Conservation (phyloP, 35 echinoderm and acorn worm species). For the Anneissia japonica region DNA sequence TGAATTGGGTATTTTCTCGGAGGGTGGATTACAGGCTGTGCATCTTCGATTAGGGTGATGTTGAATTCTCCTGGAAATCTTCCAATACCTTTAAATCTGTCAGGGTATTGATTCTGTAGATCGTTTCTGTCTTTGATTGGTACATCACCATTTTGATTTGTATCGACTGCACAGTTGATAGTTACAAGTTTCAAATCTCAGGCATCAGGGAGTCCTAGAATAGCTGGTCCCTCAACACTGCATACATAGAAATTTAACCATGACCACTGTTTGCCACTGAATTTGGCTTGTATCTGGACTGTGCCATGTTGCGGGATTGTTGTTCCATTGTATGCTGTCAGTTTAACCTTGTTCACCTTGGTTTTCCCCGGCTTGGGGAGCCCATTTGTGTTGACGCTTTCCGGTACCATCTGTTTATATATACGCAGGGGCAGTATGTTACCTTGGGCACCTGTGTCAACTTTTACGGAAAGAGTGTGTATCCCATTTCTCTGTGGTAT, state of each 20-base stretch:
- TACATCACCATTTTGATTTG: not conserved
- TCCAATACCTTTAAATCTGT: slow-evolving; percentile 1
- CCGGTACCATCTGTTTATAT: not conserved
- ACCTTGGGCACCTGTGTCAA: slow-evolving; percentile 30
- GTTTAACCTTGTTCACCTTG: not conserved
- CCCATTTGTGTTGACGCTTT: not conserved
- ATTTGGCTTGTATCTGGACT: not conserved
- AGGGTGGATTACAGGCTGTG: slow-evolving; percentile 6
- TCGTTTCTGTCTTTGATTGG: not conserved
- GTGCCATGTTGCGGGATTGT: slow-evolving; percentile 15
- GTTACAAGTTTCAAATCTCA: slow-evolving; percentile 8
- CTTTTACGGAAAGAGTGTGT: not conserved
- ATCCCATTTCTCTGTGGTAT: not conserved
- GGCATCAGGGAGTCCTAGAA: slow-evolving; percentile 18
- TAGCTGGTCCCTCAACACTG: slow-evolving; percentile 12
- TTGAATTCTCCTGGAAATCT: not conserved
- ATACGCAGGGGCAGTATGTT: slow-evolving; percentile 26
- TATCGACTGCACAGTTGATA: slow-evolving; percentile 19
- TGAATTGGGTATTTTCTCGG: not conserved
- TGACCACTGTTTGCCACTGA: not conserved
- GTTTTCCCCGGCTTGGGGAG: not conserved
- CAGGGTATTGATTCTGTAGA: not conserved
- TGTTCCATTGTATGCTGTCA: not conserved
- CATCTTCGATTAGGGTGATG: not conserved
- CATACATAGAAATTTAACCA: slow-evolving; percentile 31